phyloP scores from a whole-genome alignment of 1,140 invertebrate genomes.

The Diprion similis region DNA sequence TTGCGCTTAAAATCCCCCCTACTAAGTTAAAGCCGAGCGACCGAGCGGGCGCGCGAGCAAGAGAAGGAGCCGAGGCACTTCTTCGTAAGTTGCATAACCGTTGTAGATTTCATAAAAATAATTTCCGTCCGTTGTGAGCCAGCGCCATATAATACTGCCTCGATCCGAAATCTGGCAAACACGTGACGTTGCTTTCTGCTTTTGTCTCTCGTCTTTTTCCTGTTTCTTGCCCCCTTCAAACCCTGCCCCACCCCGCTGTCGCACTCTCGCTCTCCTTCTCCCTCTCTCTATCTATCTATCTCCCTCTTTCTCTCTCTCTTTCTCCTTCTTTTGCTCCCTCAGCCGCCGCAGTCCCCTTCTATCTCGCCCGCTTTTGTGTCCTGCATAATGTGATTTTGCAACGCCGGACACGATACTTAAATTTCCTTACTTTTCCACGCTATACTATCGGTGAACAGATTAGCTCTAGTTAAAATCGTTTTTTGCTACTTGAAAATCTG shows the following conservation, averaged over 20 bases:
- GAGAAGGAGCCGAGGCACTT: not conserved
- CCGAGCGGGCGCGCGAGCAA: not conserved
- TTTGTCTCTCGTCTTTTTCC: not conserved
- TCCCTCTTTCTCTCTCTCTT: not conserved
- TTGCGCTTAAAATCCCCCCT: slow-evolving; percentile 1
- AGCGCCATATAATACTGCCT: not conserved
- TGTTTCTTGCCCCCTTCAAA: not conserved
- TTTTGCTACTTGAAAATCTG: no score
- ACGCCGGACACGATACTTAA: no score
- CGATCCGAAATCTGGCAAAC: slow-evolving; percentile 36
- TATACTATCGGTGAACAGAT: no score
- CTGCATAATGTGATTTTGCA: not conserved
- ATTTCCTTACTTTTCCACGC: no score
- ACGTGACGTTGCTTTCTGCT: slow-evolving; percentile 26
- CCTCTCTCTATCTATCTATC: not conserved
- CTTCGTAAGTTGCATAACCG: not conserved
- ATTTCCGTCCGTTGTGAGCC: not conserved
- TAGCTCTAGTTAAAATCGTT: no score
- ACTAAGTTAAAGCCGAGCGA: not conserved
- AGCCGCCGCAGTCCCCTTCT: not conserved
- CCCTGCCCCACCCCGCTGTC: not conserved
- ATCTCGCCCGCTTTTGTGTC: not conserved
- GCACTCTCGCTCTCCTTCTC: not conserved
- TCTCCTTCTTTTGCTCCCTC: not conserved
- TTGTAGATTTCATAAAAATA: slow-evolving; percentile 6